Percentiles rank a stretch among this genome's conserved stretches.
These are phyloP conservation scores for Vespertilio murinus DNA, from an alignment of 2,797 vertebrate species.

Conservation along the genomic window DNA sequence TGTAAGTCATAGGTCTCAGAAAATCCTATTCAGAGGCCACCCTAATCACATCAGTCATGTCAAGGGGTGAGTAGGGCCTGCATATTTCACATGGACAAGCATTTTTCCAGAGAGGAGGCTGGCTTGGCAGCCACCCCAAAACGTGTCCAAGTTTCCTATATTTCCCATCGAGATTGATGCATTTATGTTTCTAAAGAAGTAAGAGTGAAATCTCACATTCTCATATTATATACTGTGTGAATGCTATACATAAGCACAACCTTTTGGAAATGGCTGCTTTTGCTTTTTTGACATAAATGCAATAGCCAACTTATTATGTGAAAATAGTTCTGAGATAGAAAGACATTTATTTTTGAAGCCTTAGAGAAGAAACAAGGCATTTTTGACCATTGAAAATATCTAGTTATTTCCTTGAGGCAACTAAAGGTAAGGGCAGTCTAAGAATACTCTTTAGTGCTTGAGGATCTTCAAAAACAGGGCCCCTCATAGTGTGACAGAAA, in stretches of 20 bases:
- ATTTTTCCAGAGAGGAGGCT: neutral
- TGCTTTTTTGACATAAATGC: slow-evolving; percentile 32
- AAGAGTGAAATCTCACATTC: neutral
- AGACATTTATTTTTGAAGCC: neutral
- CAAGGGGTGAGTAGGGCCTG: neutral
- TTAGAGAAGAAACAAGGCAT: neutral
- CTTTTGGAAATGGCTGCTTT: slow-evolving; percentile 10
- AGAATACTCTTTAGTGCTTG: neutral
- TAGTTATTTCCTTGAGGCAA: neutral
- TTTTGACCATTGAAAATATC: neutral
- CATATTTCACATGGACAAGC: slow-evolving; percentile 24
- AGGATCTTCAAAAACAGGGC: neutral
- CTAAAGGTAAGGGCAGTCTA: neutral
- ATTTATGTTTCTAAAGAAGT: slow-evolving; percentile 31
- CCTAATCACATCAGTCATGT: slow-evolving; percentile 49
- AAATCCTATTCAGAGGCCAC: neutral
- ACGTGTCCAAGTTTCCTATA: neutral
- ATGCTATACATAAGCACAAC: neutral
- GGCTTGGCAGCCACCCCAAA: neutral
- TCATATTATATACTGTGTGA: neutral
- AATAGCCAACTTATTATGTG: neutral
- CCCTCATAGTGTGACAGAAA: neutral
- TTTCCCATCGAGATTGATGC: neutral
- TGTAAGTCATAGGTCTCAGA: neutral
- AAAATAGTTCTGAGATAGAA: neutral